Evolutionary conservation across 2,888 invertebrate species (phyloP).

Genomic region (Drosophila neutralis): DNA sequence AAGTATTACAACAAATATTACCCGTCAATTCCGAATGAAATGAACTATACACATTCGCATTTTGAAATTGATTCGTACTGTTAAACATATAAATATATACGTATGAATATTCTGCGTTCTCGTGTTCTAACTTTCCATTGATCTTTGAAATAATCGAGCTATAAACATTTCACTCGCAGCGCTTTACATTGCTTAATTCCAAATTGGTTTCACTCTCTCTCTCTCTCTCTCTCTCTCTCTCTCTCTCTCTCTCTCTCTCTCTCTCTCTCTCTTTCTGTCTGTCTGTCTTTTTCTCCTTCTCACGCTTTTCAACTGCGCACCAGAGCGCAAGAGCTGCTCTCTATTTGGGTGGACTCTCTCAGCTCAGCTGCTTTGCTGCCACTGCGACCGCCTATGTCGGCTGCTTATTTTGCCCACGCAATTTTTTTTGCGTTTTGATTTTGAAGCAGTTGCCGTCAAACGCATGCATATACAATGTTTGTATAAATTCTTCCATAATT

Average conservation of each 20-base stretch:
- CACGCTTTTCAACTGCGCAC: constrained; percentile 4
- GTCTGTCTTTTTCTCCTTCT: background rate
- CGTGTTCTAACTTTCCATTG: background rate
- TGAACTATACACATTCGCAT: background rate
- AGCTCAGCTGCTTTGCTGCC: constrained; percentile 25
- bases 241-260: constrained; percentile 10
- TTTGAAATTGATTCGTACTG: background rate
- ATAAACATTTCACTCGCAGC: constrained; percentile 19
- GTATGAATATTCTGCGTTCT: background rate
- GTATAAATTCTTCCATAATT: background rate
- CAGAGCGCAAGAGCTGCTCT: constrained; percentile 34
- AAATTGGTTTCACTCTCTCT: constrained; percentile 14
- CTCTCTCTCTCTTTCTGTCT: constrained; percentile 6
- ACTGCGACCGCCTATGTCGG: constrained; percentile 5
- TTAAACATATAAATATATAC: background rate
- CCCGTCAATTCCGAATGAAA: background rate
- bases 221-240: constrained; percentile 2
- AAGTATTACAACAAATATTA: background rate
- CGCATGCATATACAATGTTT: constrained; percentile 12
- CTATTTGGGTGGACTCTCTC: constrained; percentile 28
- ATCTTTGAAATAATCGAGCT: constrained; percentile 1
- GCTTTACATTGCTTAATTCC: constrained; percentile 27
- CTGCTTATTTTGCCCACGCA: constrained; percentile 57
- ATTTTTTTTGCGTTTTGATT: constrained; percentile 52
- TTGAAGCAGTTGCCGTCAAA: constrained; percentile 37